A percentile compares a stretch with the other conserved stretches of the same genome.
Conservation (phyloP, 1,140 invertebrate species). For the Mercenaria mercenaria region DNA sequence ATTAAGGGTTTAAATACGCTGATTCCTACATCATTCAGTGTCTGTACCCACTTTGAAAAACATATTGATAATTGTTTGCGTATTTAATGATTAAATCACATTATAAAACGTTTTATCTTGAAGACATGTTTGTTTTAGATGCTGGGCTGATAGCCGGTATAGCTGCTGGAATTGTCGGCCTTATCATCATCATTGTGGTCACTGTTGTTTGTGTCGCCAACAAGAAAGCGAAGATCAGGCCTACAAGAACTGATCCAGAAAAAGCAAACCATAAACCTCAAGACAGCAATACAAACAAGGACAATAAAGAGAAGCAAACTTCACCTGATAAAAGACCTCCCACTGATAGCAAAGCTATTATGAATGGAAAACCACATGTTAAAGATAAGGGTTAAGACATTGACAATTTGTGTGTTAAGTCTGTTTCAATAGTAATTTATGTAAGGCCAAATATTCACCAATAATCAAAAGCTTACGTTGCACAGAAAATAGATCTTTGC, state of each 20-base stretch:
- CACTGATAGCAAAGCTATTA: background rate
- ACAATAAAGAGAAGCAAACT: background rate
- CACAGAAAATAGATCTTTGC: too few relatives aligned
- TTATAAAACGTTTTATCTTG: too few relatives aligned
- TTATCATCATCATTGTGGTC: background rate
- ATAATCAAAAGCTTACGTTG: too few relatives aligned
- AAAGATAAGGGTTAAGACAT: background rate
- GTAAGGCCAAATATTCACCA: too few relatives aligned
- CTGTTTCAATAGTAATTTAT: too few relatives aligned
- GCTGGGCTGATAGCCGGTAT: constrained; percentile 12
- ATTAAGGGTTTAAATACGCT: too few relatives aligned
- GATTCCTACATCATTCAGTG: too few relatives aligned
- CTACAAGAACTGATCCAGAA: background rate
- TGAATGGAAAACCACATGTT: background rate
- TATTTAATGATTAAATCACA: too few relatives aligned
- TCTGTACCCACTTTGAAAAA: too few relatives aligned
- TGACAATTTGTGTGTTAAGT: too few relatives aligned
- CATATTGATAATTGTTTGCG: too few relatives aligned
- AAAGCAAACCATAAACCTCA: background rate
- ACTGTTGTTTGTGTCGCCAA: background rate
- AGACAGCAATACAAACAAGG: background rate
- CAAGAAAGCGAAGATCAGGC: constrained; percentile 20
- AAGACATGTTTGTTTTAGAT: too few relatives aligned
- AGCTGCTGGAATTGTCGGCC: background rate
- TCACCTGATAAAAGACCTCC: background rate